Percentiles rank a stretch among this genome's conserved stretches.
Conservation (phyloP, 2,797 vertebrate species). For the Pangasius mekongensis region DNA sequence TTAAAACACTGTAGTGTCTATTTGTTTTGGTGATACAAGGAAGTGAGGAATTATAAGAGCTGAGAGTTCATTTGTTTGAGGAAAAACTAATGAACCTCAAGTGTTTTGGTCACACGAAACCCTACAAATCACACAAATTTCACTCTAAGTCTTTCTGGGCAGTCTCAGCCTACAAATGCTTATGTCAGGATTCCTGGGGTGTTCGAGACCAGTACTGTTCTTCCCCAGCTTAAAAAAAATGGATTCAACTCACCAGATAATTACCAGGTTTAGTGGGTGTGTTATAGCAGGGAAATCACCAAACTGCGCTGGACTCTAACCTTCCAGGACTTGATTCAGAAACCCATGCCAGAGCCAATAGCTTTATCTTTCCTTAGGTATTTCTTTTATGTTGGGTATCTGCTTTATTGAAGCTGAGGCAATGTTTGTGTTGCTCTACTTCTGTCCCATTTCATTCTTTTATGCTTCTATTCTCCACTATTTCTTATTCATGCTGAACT, state of each 20-base stretch:
- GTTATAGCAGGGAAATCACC: slow-evolving; percentile 1
- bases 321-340: background rate
- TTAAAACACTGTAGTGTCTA: slow-evolving; percentile 11
- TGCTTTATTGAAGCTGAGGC: background rate
- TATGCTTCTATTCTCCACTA: background rate
- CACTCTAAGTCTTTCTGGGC: slow-evolving; percentile 5
- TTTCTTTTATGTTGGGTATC: background rate
- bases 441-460: background rate
- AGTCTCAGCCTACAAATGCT: background rate
- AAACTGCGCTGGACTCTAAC: background rate
- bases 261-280: slow-evolving; percentile 20
- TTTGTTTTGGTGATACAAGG: slow-evolving; percentile 8
- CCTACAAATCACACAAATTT: slow-evolving; percentile 11
- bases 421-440: background rate
- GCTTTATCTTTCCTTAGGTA: slow-evolving; percentile 6
- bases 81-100: background rate
- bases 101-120: background rate
- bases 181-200: slow-evolving; percentile 1
- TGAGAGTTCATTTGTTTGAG: background rate
- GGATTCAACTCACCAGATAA: slow-evolving; percentile 21
- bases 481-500: background rate
- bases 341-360: background rate
- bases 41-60: background rate
- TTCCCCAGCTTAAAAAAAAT: background rate
- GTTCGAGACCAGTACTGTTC: background rate